Evolutionary conservation across 1,140 invertebrate species (phyloP).

Genomic region (Hypsibius dujardini): DNA sequence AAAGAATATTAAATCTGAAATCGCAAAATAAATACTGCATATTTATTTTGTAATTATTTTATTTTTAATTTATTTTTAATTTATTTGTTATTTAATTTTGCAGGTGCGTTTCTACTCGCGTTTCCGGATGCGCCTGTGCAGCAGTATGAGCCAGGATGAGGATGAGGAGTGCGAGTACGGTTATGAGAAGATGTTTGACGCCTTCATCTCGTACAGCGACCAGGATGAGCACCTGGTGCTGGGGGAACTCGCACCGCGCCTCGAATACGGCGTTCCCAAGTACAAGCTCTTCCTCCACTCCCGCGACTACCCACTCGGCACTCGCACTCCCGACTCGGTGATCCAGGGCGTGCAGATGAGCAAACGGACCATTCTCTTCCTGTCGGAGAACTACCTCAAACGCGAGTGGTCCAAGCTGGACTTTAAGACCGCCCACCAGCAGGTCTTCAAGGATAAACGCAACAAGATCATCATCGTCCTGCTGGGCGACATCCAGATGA

Average conservation of each 20-base stretch:
- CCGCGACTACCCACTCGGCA: constrained; percentile 63
- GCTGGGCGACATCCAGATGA: constrained; percentile 62
- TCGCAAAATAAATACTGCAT: too few relatives aligned
- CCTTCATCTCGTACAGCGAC: constrained; percentile 74
- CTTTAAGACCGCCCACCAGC: constrained; percentile 76
- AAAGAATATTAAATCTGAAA: too few relatives aligned
- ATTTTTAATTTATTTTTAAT: too few relatives aligned
- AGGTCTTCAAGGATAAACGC: constrained; percentile 58
- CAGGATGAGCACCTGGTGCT: constrained; percentile 76
- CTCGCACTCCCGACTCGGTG: constrained; percentile 64
- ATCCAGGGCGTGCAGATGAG: constrained; percentile 73
- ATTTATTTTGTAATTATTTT: too few relatives aligned
- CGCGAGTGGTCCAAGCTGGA: constrained; percentile 82
- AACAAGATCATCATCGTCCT: constrained; percentile 66
- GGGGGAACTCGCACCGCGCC: constrained; percentile 56
- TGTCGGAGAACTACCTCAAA: constrained; percentile 79
- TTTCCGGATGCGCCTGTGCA: constrained; percentile 49
- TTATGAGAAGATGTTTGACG: constrained; percentile 69
- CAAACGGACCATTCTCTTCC: constrained; percentile 66
- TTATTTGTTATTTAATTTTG: too few relatives aligned
- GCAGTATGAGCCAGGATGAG: constrained; percentile 44
- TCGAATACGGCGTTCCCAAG: constrained; percentile 61
- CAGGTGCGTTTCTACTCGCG: constrained; percentile 51
- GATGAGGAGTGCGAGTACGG: constrained; percentile 53
- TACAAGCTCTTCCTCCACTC: constrained; percentile 79